Conservation (phyloP, 2,797 vertebrate species). For the Melanotaenia nigrans region DNA sequence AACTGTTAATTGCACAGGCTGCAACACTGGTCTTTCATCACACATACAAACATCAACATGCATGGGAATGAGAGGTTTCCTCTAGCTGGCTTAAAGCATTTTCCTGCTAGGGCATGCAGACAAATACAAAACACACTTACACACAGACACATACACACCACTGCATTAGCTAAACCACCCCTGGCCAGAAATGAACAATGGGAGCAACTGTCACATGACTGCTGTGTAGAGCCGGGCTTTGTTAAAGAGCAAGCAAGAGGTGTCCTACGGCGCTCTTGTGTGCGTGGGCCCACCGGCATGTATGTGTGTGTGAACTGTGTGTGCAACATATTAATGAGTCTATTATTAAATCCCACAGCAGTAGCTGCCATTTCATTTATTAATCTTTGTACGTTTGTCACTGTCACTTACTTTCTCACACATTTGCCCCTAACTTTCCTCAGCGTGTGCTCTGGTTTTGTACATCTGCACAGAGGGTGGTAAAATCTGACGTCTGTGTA, state of each 20-base stretch:
- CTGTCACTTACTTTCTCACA: slow-evolving; percentile 4
- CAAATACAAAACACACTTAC: slow-evolving; percentile 22
- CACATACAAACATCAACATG: slow-evolving; percentile 46
- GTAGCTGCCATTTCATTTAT: slow-evolving; percentile 64
- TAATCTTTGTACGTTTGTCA: slow-evolving; percentile 24
- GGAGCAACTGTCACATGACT: slow-evolving; percentile 82
- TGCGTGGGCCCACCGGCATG: slow-evolving; percentile 66
- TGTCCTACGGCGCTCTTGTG: slow-evolving; percentile 72
- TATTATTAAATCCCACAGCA: slow-evolving; percentile 77
- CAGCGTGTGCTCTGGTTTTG: slow-evolving; percentile 25
- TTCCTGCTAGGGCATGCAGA: slow-evolving; percentile 60
- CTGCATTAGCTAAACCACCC: slow-evolving; percentile 76
- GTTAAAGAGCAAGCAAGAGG: slow-evolving; percentile 59
- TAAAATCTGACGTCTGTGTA: neutral
- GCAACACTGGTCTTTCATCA: slow-evolving; percentile 27
- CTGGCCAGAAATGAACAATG: slow-evolving; percentile 75
- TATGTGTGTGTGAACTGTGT: slow-evolving; percentile 31
- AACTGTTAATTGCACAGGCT: slow-evolving; percentile 19
- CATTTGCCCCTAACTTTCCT: slow-evolving; percentile 21
- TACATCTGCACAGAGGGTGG: neutral
- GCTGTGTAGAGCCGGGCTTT: slow-evolving; percentile 69
- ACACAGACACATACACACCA: slow-evolving; percentile 34
- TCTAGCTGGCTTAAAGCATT: slow-evolving; percentile 55
- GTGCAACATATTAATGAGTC: slow-evolving; percentile 75
- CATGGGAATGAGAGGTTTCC: slow-evolving; percentile 69